phyloP scores from a whole-genome alignment of 2,113 vertebrate genomes.

The Patagioenas fasciata region DNA sequence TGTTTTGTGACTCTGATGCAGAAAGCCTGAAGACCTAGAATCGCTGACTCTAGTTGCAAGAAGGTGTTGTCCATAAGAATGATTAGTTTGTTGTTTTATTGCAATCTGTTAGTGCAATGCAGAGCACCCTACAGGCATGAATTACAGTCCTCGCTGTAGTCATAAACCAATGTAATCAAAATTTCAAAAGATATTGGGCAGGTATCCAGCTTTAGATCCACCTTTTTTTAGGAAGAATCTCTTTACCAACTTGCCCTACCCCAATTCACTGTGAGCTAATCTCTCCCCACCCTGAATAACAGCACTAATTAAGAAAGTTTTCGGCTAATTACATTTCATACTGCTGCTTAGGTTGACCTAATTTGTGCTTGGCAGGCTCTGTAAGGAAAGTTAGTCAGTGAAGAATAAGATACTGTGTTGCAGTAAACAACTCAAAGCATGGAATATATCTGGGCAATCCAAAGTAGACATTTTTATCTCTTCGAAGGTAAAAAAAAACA shows the following conservation, averaged over 20 bases:
- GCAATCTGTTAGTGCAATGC: neutral
- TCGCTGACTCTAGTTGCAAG: neutral
- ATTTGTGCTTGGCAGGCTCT: conserved; percentile 59
- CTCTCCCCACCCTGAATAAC: conserved; percentile 50
- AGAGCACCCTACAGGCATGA: conserved; percentile 48
- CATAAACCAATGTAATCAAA: conserved; percentile 18
- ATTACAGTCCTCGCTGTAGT: neutral
- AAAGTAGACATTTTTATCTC: neutral
- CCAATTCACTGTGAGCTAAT: conserved; percentile 39
- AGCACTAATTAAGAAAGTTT: conserved; percentile 61
- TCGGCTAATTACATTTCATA: conserved; percentile 59
- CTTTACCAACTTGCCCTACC: neutral
- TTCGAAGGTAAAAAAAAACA: neutral
- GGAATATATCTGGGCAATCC: conserved; percentile 1
- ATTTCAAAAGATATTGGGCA: conserved; percentile 50
- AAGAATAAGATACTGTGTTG: conserved; percentile 3
- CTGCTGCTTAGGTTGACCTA: conserved; percentile 65
- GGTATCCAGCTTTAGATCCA: neutral
- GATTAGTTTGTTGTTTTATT: neutral
- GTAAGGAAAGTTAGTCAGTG: conserved; percentile 33
- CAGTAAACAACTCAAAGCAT: conserved; percentile 44
- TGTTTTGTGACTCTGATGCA: neutral
- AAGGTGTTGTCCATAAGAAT: neutral
- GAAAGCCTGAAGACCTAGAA: neutral
- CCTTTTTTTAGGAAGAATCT: conserved; percentile 23